These are phyloP conservation scores for Drosophila longiperda DNA, from an alignment of 2,888 invertebrate genomes.

Conservation along the genomic window DNA sequence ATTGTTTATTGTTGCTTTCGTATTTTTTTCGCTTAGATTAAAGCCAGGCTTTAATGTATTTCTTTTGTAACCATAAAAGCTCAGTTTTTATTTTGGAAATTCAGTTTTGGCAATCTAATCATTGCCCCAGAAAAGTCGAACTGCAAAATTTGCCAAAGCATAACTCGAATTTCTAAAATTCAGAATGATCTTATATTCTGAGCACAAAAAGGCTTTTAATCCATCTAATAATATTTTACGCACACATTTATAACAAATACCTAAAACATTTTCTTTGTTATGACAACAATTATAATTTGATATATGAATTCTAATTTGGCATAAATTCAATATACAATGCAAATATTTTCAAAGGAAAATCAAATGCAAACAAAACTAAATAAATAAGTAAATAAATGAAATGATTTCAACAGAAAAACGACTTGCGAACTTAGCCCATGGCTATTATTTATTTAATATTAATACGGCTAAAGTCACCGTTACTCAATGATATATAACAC, in stretches of 20 bases:
- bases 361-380: neutral
- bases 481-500: neutral
- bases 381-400: neutral
- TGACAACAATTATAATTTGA: neutral
- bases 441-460: slow-evolving; percentile 4
- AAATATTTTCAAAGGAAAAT: neutral
- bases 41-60: neutral
- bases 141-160: neutral
- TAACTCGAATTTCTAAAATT: neutral
- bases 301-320: neutral
- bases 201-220: neutral
- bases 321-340: neutral
- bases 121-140: neutral
- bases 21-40: neutral
- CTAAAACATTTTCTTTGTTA: neutral
- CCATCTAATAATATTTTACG: neutral
- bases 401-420: slow-evolving; percentile 1
- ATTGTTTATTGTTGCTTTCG: too few species aligned
- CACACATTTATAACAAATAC: neutral
- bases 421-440: neutral
- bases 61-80: neutral
- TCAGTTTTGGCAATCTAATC: neutral
- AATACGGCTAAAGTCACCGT: slow-evolving; percentile 1
- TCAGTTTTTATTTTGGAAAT: neutral
- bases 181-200: neutral